Percentiles rank a stretch among this genome's conserved stretches.
Conservation (phyloP, 1,140 invertebrate species). For the Anoplophora glabripennis region DNA sequence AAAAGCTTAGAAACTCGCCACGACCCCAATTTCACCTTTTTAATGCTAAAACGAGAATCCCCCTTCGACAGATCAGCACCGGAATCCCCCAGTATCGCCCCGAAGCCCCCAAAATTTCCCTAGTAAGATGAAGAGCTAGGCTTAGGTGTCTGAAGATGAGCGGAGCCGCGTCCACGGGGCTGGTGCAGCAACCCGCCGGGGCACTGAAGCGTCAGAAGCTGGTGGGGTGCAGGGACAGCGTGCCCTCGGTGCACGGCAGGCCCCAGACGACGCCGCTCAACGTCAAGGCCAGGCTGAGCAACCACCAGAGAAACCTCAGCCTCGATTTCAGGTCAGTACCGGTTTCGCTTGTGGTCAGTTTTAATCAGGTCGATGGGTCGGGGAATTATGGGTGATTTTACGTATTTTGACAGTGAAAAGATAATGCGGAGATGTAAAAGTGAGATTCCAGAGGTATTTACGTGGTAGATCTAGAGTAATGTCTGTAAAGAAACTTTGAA, state of each 20-base stretch:
- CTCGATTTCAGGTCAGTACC: slow-evolving; percentile 66
- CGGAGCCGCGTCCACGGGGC: neutral
- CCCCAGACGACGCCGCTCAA: slow-evolving; percentile 52
- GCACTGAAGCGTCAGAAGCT: slow-evolving; percentile 9
- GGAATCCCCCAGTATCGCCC: neutral
- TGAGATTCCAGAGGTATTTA: no score
- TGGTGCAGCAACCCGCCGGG: neutral
- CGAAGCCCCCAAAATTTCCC: neutral
- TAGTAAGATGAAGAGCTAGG: slow-evolving; percentile 3
- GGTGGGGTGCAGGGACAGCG: slow-evolving; percentile 24
- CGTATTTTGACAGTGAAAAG: no score
- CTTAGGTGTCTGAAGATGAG: neutral
- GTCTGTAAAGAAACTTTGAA: no score
- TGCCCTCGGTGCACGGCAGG: slow-evolving; percentile 62
- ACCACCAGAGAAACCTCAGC: slow-evolving; percentile 74
- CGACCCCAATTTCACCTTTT: no score
- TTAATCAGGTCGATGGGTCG: no score
- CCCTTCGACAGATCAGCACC: no score
- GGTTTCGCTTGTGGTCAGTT: no score
- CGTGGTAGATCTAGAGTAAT: no score
- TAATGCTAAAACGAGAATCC: no score
- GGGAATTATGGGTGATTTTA: no score
- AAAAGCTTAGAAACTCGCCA: no score
- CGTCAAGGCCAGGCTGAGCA: slow-evolving; percentile 60
- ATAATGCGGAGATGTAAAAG: no score